Evolutionary conservation across 2,797 vertebrate species (phyloP).

Genomic region (Remorina albescens): DNA sequence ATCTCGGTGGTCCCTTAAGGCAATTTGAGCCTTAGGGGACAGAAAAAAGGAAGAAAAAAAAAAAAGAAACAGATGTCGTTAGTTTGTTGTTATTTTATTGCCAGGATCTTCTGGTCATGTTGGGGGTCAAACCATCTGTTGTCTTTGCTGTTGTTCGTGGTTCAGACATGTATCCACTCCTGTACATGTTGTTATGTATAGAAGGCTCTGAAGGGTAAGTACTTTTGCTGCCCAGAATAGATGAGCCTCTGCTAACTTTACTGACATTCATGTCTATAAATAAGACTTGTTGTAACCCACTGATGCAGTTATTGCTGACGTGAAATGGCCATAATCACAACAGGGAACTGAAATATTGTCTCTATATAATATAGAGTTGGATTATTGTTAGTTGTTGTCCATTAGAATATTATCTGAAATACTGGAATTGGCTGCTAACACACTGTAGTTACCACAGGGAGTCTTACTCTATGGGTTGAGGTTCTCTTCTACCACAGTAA

Average conservation of each 20-base stretch:
- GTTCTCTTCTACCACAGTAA: neutral
- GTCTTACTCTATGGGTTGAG: conserved; percentile 2
- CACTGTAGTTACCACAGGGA: conserved; percentile 1
- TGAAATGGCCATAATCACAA: conserved; percentile 53
- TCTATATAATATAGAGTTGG: conserved; percentile 18
- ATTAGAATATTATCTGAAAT: conserved; percentile 31
- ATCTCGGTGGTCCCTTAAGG: conserved; percentile 69
- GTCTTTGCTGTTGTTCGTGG: conserved; percentile 66
- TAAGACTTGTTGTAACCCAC: conserved; percentile 69
- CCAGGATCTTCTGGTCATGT: conserved; percentile 56
- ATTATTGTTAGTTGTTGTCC: conserved; percentile 15
- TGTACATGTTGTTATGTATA: conserved; percentile 58
- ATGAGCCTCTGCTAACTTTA: conserved; percentile 73
- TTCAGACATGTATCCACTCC: conserved; percentile 43
- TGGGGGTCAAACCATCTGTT: conserved; percentile 79
- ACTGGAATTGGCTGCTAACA: conserved; percentile 7
- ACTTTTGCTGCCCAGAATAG: conserved; percentile 76
- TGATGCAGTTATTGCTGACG: conserved; percentile 61
- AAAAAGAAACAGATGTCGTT: conserved; percentile 76
- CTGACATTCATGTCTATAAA: conserved; percentile 82
- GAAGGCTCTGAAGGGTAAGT: conserved; percentile 65
- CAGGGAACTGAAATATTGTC: conserved; percentile 32
- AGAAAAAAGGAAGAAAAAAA: conserved; percentile 46
- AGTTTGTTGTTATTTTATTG: conserved; percentile 72
- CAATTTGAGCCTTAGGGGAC: conserved; percentile 68